Percentiles rank a stretch among this genome's conserved stretches.
Evolutionary conservation across 2,797 vertebrate species (phyloP).

Genomic region (Selene dorsalis): DNA sequence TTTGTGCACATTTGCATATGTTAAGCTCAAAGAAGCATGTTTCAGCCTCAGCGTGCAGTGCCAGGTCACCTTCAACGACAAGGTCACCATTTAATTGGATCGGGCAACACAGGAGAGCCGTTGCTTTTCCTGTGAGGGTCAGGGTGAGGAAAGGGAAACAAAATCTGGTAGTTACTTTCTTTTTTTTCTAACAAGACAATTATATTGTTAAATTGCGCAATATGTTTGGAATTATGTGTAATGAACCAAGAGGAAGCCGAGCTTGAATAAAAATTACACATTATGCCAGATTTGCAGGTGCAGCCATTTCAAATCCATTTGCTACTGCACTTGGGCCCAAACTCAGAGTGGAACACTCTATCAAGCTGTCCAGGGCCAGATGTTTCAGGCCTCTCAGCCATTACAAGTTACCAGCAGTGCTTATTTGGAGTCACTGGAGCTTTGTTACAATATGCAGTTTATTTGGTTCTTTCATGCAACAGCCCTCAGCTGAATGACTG

Average conservation of each 20-base stretch:
- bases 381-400: neutral
- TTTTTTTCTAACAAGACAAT: neutral
- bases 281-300: constrained; percentile 1
- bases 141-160: neutral
- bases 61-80: neutral
- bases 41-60: neutral
- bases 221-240: neutral
- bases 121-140: neutral
- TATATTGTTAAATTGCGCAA: neutral
- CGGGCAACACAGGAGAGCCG: neutral
- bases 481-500: neutral
- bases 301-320: constrained; percentile 36
- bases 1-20: neutral
- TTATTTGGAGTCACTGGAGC: constrained; percentile 4
- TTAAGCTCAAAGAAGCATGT: neutral
- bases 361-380: neutral
- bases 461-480: neutral
- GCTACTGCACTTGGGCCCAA: constrained; percentile 9
- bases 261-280: neutral
- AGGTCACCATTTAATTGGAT: neutral
- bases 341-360: neutral
- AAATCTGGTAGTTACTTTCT: neutral
- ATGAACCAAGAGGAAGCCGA: neutral
- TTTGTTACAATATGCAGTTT: constrained; percentile 2
- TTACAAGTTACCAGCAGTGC: constrained; percentile 7